Percentiles rank a stretch among this genome's conserved stretches.
phyloP scores from a whole-genome alignment of 2,113 vertebrate genomes.

The Phyllostomus hastatus region DNA sequence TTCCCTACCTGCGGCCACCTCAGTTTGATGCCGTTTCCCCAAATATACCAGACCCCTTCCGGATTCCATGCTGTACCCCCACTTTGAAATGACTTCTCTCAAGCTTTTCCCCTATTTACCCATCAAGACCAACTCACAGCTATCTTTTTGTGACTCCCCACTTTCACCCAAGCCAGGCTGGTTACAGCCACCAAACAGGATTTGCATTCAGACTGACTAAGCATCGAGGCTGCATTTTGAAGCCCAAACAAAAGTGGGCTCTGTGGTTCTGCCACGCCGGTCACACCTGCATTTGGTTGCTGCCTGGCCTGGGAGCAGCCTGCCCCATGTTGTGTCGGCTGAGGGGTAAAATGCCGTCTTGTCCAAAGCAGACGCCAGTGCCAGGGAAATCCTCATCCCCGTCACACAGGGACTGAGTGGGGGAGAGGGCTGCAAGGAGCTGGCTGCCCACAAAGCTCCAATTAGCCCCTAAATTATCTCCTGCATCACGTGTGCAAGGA shows the following conservation, averaged over 20 bases:
- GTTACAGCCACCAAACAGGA: neutral
- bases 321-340: conserved; percentile 49
- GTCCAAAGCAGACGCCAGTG: conserved; percentile 72
- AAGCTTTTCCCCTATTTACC: neutral
- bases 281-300: neutral
- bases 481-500: conserved; percentile 78
- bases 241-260: conserved; percentile 61
- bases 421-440: conserved; percentile 57
- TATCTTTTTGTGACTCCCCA: neutral
- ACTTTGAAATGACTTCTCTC: neutral
- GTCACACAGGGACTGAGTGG: conserved; percentile 54
- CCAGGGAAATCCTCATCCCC: conserved; percentile 48
- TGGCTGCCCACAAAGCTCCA: conserved; percentile 78
- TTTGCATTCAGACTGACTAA: neutral
- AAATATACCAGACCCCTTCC: neutral
- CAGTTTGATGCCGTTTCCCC: neutral
- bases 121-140: neutral
- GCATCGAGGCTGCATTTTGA: conserved; percentile 1
- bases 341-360: conserved; percentile 74
- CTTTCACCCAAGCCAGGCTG: neutral
- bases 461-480: conserved; percentile 83
- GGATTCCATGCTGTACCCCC: neutral
- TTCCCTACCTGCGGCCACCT: neutral
- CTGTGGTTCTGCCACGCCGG: conserved; percentile 31
- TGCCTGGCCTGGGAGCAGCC: conserved; percentile 36